A percentile compares a stretch with the other conserved stretches of the same genome.
phyloP scores from a whole-genome alignment of 2,888 invertebrate genomes.

The Aphodius granarius region DNA sequence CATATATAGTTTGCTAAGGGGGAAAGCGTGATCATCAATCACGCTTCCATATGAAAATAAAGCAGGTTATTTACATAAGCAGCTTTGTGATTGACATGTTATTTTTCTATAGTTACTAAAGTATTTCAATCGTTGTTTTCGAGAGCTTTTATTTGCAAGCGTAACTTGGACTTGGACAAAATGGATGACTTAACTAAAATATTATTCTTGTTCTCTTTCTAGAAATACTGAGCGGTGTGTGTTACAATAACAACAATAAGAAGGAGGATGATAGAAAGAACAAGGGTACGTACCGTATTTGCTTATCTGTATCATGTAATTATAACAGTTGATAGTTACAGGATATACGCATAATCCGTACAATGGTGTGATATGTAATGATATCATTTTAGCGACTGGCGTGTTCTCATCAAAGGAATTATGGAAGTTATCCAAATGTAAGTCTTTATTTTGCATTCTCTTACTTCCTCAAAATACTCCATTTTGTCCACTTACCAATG shows the following conservation, averaged over 20 bases:
- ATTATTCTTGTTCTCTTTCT: constrained; percentile 45
- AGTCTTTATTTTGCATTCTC: constrained; percentile 33
- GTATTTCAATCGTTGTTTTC: background rate
- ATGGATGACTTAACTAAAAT: background rate
- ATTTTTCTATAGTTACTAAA: background rate
- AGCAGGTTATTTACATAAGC: background rate
- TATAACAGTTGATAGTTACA: constrained; percentile 49
- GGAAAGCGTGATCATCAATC: background rate
- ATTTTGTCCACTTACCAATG: background rate
- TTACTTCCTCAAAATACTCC: background rate
- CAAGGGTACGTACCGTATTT: constrained; percentile 62
- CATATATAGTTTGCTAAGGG: background rate
- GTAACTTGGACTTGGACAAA: background rate
- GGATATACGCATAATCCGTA: constrained; percentile 93
- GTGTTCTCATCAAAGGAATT: constrained; percentile 99
- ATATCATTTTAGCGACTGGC: constrained; percentile 99
- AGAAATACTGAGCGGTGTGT: constrained; percentile 78
- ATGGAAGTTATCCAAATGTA: constrained; percentile 93
- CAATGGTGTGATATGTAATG: constrained; percentile 98
- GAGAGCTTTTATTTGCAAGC: too few species aligned
- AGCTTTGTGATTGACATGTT: background rate
- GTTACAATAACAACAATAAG: constrained; percentile 70
- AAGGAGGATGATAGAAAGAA: constrained; percentile 76
- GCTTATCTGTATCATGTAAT: constrained; percentile 24
- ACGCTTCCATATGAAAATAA: background rate